phyloP scores from a whole-genome alignment of 2,113 vertebrate genomes.

The Coptodon rendalli region DNA sequence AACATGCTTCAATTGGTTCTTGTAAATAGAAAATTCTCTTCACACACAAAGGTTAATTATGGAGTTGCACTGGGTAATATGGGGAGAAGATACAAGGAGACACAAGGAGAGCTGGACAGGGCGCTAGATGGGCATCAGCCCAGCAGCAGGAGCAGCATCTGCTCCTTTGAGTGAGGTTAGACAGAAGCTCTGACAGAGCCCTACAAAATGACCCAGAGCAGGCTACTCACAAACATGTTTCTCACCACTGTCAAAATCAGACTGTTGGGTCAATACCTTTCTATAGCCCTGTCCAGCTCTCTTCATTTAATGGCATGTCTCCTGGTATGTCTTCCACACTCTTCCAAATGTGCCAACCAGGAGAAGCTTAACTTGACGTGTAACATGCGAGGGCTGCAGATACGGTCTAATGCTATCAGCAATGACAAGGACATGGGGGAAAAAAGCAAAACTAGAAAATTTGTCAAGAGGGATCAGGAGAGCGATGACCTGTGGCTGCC shows the following conservation, averaged over 20 bases:
- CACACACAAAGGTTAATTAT: neutral
- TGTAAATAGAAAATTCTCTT: neutral
- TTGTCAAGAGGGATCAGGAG: neutral
- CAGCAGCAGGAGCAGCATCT: neutral
- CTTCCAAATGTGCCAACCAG: neutral
- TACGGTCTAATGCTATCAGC: neutral
- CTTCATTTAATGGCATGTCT: neutral
- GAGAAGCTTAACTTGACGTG: neutral
- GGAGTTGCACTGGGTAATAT: neutral
- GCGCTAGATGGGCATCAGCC: neutral
- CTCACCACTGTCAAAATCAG: neutral
- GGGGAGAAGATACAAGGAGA: neutral
- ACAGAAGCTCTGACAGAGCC: neutral
- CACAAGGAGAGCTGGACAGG: neutral
- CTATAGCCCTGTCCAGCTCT: neutral
- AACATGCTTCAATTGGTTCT: neutral
- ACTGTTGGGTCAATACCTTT: neutral
- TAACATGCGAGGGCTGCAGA: neutral
- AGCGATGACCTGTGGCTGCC: neutral
- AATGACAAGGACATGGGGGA: accelerated
- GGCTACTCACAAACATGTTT: neutral
- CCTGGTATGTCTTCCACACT: neutral
- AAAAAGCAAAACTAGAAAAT: neutral
- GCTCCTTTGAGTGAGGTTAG: neutral
- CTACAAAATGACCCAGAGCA: neutral